Conservation (phyloP, 53 echinoderm and acorn worm genomes). For the Echinometra lucunter region DNA sequence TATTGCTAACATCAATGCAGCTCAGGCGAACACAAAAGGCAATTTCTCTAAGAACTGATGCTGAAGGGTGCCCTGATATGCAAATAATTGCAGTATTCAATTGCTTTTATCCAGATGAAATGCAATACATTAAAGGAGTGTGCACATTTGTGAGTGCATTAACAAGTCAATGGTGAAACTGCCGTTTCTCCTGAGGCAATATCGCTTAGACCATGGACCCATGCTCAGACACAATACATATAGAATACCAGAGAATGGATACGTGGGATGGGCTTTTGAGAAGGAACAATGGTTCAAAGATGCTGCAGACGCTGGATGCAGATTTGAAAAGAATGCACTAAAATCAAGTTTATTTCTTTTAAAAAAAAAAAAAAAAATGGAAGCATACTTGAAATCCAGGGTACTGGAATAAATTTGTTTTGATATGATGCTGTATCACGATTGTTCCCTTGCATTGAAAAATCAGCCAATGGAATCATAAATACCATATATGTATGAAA, state of each 20-base stretch:
- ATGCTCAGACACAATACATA: slow-evolving; percentile 23
- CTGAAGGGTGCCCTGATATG: slow-evolving; percentile 49
- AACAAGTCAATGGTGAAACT: not conserved
- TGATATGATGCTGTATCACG: not conserved
- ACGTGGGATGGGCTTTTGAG: not conserved
- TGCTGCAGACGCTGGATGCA: not conserved
- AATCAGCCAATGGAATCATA: not conserved
- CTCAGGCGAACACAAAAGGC: slow-evolving; percentile 23
- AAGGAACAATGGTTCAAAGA: slow-evolving; percentile 33
- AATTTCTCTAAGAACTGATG: slow-evolving; percentile 27
- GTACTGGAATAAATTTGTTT: not conserved
- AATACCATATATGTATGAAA: not conserved
- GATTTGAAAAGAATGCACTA: not conserved
- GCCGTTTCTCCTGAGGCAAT: not conserved
- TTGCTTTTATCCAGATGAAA: slow-evolving; percentile 58
- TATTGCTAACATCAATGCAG: not conserved
- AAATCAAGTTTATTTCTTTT: not conserved
- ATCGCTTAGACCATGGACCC: slow-evolving; percentile 23
- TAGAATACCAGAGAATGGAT: slow-evolving; percentile 27
- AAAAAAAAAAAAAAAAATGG: not conserved
- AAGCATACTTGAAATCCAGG: not conserved
- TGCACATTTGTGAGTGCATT: slow-evolving; percentile 20
- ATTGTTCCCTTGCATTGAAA: not conserved
- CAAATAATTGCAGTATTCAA: slow-evolving; percentile 65
- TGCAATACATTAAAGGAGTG: slow-evolving; percentile 50